Evolutionary conservation across 35 echinoderm and acorn worm species (phyloP).

Genomic region (Ophioderma brevispina): DNA sequence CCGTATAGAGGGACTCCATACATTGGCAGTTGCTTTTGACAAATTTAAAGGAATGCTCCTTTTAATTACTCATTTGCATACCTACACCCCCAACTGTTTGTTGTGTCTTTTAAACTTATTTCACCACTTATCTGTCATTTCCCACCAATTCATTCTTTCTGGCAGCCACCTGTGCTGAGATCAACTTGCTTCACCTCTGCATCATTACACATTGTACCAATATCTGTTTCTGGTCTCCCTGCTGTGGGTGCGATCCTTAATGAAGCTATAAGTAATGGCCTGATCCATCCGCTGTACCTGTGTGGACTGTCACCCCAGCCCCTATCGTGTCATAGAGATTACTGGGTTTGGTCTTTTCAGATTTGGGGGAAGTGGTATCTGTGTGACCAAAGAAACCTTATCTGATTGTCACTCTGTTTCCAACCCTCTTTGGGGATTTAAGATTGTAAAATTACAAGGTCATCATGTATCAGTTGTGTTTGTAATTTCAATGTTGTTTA

Average conservation of each 20-base stretch:
- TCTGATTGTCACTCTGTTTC: too few relatives aligned
- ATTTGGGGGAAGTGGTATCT: neutral
- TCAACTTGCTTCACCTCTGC: slow-evolving; percentile 89
- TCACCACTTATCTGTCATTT: slow-evolving; percentile 80
- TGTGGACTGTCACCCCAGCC: slow-evolving; percentile 87
- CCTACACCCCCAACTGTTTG: too few relatives aligned
- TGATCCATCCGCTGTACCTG: slow-evolving; percentile 82
- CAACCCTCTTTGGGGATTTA: too few relatives aligned
- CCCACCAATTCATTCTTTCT: slow-evolving; percentile 85
- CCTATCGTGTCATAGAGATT: slow-evolving; percentile 70
- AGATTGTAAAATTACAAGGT: too few relatives aligned
- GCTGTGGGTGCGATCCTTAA: slow-evolving; percentile 63
- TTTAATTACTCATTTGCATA: too few relatives aligned
- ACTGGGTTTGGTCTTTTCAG: slow-evolving; percentile 7
- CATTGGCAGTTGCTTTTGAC: too few relatives aligned
- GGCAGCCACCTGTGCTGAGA: slow-evolving; percentile 69
- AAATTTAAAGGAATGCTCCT: too few relatives aligned
- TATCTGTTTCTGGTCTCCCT: slow-evolving; percentile 35
- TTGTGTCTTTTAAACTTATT: too few relatives aligned
- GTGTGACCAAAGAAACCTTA: neutral
- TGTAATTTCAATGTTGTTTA: too few relatives aligned
- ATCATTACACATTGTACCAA: slow-evolving; percentile 95
- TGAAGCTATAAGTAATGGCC: slow-evolving; percentile 95
- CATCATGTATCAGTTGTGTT: too few relatives aligned
- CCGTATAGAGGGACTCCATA: too few relatives aligned